A percentile compares a stretch with the other conserved stretches of the same genome.
These are phyloP conservation scores for Siniperca knerii DNA, from an alignment of 2,113 vertebrate species.

Conservation along the genomic window DNA sequence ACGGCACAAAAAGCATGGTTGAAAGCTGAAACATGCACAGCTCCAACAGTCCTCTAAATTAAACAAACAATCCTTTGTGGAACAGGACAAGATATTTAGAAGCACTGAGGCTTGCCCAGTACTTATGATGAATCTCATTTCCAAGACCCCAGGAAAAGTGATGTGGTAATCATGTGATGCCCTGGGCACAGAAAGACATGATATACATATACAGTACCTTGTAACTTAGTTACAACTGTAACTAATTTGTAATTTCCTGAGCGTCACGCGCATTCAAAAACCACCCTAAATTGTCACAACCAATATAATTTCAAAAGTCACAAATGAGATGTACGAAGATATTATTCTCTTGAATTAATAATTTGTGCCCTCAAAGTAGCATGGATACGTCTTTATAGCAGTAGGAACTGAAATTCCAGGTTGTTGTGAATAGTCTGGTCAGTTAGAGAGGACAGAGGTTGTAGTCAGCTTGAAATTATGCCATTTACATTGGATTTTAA, in stretches of 20 bases:
- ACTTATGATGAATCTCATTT: constrained; percentile 13
- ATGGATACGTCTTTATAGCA: not conserved
- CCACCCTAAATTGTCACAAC: not conserved
- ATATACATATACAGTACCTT: not conserved
- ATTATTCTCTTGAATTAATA: not conserved
- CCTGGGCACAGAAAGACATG: not conserved
- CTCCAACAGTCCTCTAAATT: not conserved
- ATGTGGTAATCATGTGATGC: not conserved
- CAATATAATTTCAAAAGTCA: constrained; percentile 14
- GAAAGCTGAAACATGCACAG: not conserved
- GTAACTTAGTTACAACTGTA: not conserved
- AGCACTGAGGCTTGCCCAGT: not conserved
- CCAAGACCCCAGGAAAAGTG: not conserved
- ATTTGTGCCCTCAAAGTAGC: not conserved
- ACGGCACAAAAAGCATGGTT: not conserved
- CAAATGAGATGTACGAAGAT: not conserved
- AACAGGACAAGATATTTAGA: constrained; percentile 13
- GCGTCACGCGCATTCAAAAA: not conserved
- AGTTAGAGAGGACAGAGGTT: not conserved
- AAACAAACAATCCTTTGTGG: not conserved
- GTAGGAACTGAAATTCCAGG: not conserved
- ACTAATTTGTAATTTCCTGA: constrained; percentile 16
- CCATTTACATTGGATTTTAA: not conserved
- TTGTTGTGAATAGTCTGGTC: not conserved
- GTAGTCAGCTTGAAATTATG: not conserved